A percentile compares a stretch with the other conserved stretches of the same genome.
Evolutionary conservation across 1,140 invertebrate species (phyloP).

Genomic region (Drosophila lowei): DNA sequence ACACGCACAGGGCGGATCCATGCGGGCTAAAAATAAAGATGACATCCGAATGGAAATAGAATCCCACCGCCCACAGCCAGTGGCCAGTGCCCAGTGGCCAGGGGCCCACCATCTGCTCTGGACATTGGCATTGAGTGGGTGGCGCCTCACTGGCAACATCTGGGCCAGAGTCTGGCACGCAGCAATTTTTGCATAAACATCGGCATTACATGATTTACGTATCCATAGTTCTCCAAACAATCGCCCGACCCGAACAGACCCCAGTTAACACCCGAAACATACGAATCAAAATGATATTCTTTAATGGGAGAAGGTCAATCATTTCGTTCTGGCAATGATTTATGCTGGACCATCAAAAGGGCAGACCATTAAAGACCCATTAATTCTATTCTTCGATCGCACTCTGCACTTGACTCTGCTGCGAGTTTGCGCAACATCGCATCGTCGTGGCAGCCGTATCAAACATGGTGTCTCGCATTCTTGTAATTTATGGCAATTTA

Average conservation of each 20-base stretch:
- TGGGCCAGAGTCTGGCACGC: constrained; percentile 50
- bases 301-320: constrained; percentile 27
- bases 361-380: constrained; percentile 61
- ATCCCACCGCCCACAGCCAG: background rate
- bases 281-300: constrained; percentile 20
- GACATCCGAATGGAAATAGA: constrained; percentile 63
- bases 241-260: background rate
- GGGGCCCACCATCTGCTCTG: constrained; percentile 48
- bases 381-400: constrained; percentile 50
- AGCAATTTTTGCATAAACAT: constrained; percentile 67
- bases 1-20: constrained; percentile 44
- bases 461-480: constrained; percentile 32
- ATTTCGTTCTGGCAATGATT: constrained; percentile 51
- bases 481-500: constrained; percentile 65
- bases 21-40: constrained; percentile 68
- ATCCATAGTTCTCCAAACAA: constrained; percentile 7
- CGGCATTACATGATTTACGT: constrained; percentile 10
- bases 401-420: constrained; percentile 57
- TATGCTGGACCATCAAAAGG: constrained; percentile 43
- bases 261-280: constrained; percentile 43
- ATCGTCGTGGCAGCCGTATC: constrained; percentile 15
- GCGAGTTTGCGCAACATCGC: constrained; percentile 56
- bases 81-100: background rate
- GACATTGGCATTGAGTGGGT: constrained; percentile 69
- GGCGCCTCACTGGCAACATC: constrained; percentile 50